Base-by-base conservation (phyloP, 2,888 invertebrate genomes). In the Meiosimyza platycephala region DNA sequence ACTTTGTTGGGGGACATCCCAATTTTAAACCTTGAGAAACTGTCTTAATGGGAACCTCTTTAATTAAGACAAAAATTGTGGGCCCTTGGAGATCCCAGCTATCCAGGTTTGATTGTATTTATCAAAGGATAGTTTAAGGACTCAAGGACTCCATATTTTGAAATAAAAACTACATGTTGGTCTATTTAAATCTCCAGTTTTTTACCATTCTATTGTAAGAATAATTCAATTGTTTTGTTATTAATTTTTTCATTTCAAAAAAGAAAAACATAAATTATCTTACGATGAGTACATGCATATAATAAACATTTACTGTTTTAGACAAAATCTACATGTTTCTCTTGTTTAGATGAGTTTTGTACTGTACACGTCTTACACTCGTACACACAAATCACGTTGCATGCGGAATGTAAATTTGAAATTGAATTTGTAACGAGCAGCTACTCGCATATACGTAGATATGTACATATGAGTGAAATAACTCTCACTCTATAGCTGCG, bases 371-470 rank as follows among this genome's bases (percentile, higher is more conserved):
- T 59, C 51, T 59, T 59, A 69, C 59, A 59, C 68, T 60, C 28
- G 48, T 48, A 47, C 64, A 63, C 15, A 63, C 48, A 40, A 13
- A 50, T 52, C 16, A 70, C 60, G 59, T 62, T 62, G 62, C 60
- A 62, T 52, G 51, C 18, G 62, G 51, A 70, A 70, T 70, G 60
- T 62, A 70, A 70, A 70, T 70, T 70, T 62, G 54, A 70, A 70
- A 40, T 16, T 40, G 40, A 40, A 40, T 70, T 48, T 18, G 54
- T 63, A 13, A 50, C 64, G 18, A 63, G 48, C 33, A 28, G n/a
- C 3, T 60, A 4, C 33, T 57, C 57, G 47, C 47, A 60, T 6
- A 28, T 28, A 22, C 2, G 22, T 22, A 28, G 3, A 28, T 28
- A 28, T 40, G 4, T 40, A 40, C 40, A 40, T 9, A 9, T 9